phyloP scores from a whole-genome alignment of 2,113 vertebrate genomes.

The Labrus mixtus region DNA sequence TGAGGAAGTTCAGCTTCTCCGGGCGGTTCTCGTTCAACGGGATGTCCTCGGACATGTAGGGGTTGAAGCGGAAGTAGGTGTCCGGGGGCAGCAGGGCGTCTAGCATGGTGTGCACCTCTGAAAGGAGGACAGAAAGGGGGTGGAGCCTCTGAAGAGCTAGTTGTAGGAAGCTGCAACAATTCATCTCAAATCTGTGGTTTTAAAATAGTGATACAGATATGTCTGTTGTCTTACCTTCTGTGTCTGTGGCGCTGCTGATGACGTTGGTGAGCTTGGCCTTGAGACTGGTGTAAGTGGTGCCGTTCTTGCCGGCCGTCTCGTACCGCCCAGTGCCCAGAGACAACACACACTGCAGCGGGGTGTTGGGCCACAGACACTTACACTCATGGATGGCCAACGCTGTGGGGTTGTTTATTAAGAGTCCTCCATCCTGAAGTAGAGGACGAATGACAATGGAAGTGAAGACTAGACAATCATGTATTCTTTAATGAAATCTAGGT shows the following conservation, averaged over 20 bases:
- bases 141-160: neutral
- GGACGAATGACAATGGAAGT: neutral
- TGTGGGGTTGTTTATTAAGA: conserved; percentile 96
- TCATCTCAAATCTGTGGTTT: too few species aligned
- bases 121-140: conserved; percentile 13
- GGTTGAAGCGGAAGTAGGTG: conserved; percentile 97
- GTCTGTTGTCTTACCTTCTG: conserved; percentile 85
- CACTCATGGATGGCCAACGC: conserved; percentile 95
- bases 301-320: conserved; percentile 82
- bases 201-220: too few species aligned
- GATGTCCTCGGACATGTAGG: conserved; percentile 93
- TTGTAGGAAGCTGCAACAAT: too few species aligned
- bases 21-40: conserved; percentile 92
- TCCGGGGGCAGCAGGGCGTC: conserved; percentile 92
- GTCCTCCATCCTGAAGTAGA: conserved; percentile 90
- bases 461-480: neutral
- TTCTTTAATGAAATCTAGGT: neutral
- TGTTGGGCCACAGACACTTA: conserved; percentile 94
- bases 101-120: conserved; percentile 97
- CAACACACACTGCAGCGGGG: conserved; percentile 91
- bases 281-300: conserved; percentile 90
- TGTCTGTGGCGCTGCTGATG: conserved; percentile 98
- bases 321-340: conserved; percentile 94
- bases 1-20: conserved; percentile 92
- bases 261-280: conserved; percentile 93